Conservation (phyloP, 2,113 vertebrate species). For the Notothenia coriiceps region DNA sequence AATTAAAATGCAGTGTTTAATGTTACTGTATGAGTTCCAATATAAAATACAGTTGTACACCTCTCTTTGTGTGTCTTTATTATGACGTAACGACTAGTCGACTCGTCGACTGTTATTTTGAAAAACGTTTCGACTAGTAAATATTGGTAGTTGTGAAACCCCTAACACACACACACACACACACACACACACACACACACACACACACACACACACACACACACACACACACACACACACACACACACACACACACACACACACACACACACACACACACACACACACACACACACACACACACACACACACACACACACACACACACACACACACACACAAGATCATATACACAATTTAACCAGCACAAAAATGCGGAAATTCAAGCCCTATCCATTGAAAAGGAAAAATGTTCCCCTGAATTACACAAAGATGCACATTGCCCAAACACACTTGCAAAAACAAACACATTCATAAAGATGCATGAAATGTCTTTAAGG, state of each 20-base stretch:
- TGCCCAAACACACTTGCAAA: constrained; percentile 15
- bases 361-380: constrained; percentile 36
- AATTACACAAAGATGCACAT: constrained; percentile 24
- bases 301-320: not conserved
- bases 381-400: constrained; percentile 51
- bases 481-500: constrained; percentile 17
- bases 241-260: constrained; percentile 12
- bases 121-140: too few relatives aligned
- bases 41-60: too few relatives aligned
- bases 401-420: constrained; percentile 20
- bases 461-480: constrained; percentile 15
- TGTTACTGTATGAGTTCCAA: too few relatives aligned
- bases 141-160: too few relatives aligned
- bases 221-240: not conserved
- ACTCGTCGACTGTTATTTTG: too few relatives aligned
- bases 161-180: too few relatives aligned
- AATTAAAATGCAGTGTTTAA: too few relatives aligned
- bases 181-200: too few relatives aligned
- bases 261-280: not conserved
- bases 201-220: too few relatives aligned
- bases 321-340: constrained; percentile 22
- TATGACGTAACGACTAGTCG: too few relatives aligned
- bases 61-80: too few relatives aligned
- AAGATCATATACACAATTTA: constrained; percentile 40
- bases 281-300: too few relatives aligned